These are phyloP conservation scores for Steatocranus sp. DNA, from an alignment of 2,797 vertebrate species.

Conservation along the genomic window DNA sequence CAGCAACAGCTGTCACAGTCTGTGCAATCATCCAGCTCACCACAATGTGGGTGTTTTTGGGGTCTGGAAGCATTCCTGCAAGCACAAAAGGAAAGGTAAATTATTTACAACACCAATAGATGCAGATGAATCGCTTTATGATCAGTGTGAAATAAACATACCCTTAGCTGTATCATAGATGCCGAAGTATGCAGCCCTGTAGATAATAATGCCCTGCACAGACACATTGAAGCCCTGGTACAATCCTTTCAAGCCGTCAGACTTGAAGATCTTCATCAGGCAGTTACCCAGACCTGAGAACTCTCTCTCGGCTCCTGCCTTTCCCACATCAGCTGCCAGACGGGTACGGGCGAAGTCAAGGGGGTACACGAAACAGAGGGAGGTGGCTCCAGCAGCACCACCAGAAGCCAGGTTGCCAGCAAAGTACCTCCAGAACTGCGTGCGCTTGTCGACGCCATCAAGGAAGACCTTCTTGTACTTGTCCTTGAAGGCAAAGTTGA, in stretches of 20 bases:
- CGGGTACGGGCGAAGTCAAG: constrained; percentile 87
- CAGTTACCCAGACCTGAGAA: constrained; percentile 83
- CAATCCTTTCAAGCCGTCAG: constrained; percentile 77
- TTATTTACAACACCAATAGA: background rate
- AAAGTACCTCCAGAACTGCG: constrained; percentile 88
- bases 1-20: constrained; percentile 84
- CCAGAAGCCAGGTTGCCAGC: constrained; percentile 85
- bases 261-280: constrained; percentile 78
- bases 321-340: constrained; percentile 84
- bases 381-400: constrained; percentile 84
- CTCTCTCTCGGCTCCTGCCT: constrained; percentile 73
- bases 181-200: constrained; percentile 90
- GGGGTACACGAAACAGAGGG: constrained; percentile 86
- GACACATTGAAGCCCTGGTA: constrained; percentile 88
- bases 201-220: constrained; percentile 92
- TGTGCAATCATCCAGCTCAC: constrained; percentile 97
- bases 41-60: constrained; percentile 86
- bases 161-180: constrained; percentile 92
- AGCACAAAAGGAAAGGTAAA: background rate
- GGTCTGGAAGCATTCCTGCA: constrained; percentile 91
- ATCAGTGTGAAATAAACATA: constrained; percentile 34
- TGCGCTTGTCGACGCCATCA: constrained; percentile 82
- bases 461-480: constrained; percentile 90
- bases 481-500: constrained; percentile 90
- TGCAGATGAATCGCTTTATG: background rate